phyloP scores from a whole-genome alignment of 2,888 invertebrate species.

The Ennomos erosarius region DNA sequence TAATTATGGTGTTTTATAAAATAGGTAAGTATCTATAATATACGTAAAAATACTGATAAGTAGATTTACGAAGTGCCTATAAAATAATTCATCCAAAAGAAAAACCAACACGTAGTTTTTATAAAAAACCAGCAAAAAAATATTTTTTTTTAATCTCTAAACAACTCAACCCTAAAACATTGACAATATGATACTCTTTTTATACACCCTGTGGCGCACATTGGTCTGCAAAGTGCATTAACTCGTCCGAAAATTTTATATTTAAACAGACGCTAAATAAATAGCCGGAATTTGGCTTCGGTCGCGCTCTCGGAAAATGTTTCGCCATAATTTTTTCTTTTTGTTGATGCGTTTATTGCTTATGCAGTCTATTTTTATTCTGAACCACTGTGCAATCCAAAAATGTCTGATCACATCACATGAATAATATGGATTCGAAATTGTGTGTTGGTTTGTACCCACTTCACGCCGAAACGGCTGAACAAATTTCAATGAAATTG shows the following conservation, averaged over 20 bases:
- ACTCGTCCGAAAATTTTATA: conserved; percentile 71
- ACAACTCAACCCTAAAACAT: neutral
- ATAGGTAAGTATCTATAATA: too few relatives aligned
- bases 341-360: conserved; percentile 53
- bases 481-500: too few relatives aligned
- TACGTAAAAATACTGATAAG: too few relatives aligned
- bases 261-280: conserved; percentile 66
- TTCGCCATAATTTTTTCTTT: conserved; percentile 52
- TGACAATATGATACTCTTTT: neutral
- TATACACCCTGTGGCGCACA: conserved; percentile 30
- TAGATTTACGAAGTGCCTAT: too few relatives aligned
- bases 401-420: neutral
- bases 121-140: too few relatives aligned
- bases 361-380: conserved; percentile 19
- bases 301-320: conserved; percentile 54
- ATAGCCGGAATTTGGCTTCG: conserved; percentile 65
- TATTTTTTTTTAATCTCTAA: too few relatives aligned
- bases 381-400: conserved; percentile 1
- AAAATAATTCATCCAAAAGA: too few relatives aligned
- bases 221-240: conserved; percentile 68
- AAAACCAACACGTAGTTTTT: too few relatives aligned
- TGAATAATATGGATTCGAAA: too few relatives aligned
- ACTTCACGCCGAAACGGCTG: too few relatives aligned
- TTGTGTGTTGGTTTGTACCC: too few relatives aligned
- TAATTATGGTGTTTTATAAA: too few relatives aligned